Conservation (phyloP, 2,113 vertebrate species). For the Rattus rattus region DNA sequence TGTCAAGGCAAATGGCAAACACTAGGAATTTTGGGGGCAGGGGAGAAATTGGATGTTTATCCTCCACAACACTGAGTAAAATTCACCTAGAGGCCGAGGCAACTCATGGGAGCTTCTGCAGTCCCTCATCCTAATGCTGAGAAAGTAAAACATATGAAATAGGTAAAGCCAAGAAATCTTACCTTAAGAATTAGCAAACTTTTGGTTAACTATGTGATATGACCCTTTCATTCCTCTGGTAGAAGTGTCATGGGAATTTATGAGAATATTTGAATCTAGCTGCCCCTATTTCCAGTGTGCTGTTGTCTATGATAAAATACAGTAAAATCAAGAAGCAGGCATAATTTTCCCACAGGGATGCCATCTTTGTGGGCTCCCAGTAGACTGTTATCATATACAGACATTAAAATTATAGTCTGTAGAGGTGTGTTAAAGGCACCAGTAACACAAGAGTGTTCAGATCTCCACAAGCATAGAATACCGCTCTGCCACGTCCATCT, state of each 20-base stretch:
- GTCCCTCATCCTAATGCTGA: no score
- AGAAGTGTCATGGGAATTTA: background rate
- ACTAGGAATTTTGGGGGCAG: no score
- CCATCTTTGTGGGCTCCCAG: background rate
- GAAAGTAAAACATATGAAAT: background rate
- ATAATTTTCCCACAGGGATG: background rate
- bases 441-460: background rate
- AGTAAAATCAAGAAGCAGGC: background rate
- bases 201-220: background rate
- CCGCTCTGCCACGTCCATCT: accelerated
- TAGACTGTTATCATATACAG: background rate
- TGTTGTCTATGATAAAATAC: background rate
- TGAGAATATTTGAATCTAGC: background rate
- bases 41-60: no score
- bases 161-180: no score
- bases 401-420: background rate
- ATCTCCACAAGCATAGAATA: background rate
- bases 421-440: background rate
- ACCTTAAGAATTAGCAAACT: background rate
- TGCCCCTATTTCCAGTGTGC: background rate
- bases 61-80: no score
- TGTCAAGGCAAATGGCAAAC: no score
- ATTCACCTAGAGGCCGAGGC: background rate
- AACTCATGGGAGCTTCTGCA: no score
- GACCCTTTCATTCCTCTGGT: background rate